A percentile compares a stretch with the other conserved stretches of the same genome.
These are phyloP conservation scores for Epinotia brunnichana DNA, from an alignment of 2,888 invertebrate species.

Conservation along the genomic window DNA sequence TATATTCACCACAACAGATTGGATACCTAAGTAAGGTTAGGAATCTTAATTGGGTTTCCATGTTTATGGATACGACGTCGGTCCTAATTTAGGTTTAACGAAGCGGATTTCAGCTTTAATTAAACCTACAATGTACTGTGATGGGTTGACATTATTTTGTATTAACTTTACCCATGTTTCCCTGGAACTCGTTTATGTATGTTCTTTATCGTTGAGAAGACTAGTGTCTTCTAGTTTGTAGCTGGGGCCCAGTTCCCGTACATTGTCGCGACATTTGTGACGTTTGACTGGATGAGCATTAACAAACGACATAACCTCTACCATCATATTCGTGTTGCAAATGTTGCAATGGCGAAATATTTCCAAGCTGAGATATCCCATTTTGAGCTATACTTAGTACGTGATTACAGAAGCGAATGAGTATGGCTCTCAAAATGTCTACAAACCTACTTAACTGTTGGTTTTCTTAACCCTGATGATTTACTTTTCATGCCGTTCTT, in stretches of 20 bases:
- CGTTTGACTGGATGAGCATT: too few species aligned
- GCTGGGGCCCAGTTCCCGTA: background rate
- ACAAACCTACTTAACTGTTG: too few species aligned
- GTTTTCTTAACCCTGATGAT: too few species aligned
- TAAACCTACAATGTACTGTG: constrained; percentile 2
- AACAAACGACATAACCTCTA: too few species aligned
- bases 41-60: constrained; percentile 27
- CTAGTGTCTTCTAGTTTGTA: background rate
- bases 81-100: constrained; percentile 22
- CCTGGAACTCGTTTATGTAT: background rate
- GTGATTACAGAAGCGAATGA: too few species aligned
- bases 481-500: too few species aligned
- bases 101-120: constrained; percentile 21
- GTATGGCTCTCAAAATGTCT: too few species aligned
- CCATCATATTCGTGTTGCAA: too few species aligned
- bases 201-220: background rate
- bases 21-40: constrained; percentile 8
- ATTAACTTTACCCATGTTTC: background rate
- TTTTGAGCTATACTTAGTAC: too few species aligned
- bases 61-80: constrained; percentile 24
- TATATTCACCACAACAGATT: constrained; percentile 11
- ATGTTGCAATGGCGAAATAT: too few species aligned
- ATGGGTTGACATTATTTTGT: background rate
- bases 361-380: too few species aligned
- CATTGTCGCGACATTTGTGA: too few species aligned